These are phyloP conservation scores for Caenorhabditis wallacei DNA, from an alignment of 2,888 invertebrate genomes.

Conservation along the genomic window DNA sequence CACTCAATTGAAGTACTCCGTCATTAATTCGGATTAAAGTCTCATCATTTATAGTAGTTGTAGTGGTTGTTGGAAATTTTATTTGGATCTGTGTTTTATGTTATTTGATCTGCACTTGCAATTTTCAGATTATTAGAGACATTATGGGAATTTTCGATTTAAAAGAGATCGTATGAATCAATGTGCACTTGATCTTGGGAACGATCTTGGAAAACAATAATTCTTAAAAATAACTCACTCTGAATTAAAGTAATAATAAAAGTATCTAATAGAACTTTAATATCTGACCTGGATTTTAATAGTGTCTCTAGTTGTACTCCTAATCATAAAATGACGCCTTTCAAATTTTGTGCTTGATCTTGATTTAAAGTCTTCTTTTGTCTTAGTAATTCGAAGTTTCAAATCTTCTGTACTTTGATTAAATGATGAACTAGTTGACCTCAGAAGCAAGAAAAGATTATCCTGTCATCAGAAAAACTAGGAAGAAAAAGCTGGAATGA, in stretches of 20 bases:
- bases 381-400: neutral
- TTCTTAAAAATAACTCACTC: too few species aligned
- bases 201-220: too few species aligned
- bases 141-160: too few species aligned
- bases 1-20: slow-evolving; percentile 18
- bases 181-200: too few species aligned
- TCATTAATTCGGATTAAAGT: slow-evolving; percentile 38
- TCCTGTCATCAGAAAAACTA: neutral
- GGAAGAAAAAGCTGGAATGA: neutral
- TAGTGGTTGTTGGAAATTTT: neutral
- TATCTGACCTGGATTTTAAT: too few species aligned
- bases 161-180: too few species aligned
- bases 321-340: too few species aligned
- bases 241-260: too few species aligned
- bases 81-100: neutral
- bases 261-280: too few species aligned
- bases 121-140: neutral
- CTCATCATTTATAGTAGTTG: slow-evolving; percentile 16
- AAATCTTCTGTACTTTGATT: neutral
- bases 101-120: neutral
- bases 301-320: too few species aligned
- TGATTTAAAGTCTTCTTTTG: slow-evolving; percentile 1
- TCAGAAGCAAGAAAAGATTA: neutral
- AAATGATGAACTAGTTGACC: neutral
- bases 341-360: neutral